Percentiles rank a stretch among this genome's conserved stretches.
Evolutionary conservation across 2,888 invertebrate species (phyloP).

Genomic region (Cantharis rufa): DNA sequence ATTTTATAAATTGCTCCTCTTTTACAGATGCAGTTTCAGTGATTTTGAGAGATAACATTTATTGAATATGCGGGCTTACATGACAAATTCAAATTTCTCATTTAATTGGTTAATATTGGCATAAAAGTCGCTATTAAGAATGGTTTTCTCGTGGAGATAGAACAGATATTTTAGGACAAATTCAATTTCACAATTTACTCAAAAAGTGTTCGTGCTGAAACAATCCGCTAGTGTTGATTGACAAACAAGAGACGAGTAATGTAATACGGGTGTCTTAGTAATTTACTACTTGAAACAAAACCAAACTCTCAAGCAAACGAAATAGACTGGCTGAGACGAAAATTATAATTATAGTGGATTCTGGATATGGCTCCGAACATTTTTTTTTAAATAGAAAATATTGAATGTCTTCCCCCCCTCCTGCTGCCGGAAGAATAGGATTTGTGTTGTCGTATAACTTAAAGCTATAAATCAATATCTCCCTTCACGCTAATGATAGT

Average conservation of each 20-base stretch:
- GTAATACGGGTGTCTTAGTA: neutral
- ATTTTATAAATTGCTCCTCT: neutral
- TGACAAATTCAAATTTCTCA: neutral
- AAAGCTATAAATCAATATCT: neutral
- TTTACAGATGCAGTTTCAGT: neutral
- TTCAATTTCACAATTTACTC: neutral
- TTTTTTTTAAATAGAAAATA: neutral
- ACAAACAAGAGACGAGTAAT: neutral
- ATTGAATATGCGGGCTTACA: neutral
- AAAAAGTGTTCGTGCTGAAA: neutral
- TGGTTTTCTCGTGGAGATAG: neutral
- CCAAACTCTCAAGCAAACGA: neutral
- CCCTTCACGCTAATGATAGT: neutral
- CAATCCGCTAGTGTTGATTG: neutral
- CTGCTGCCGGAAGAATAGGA: too few relatives aligned
- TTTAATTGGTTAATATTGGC: neutral
- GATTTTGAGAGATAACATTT: neutral
- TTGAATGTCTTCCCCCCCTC: neutral
- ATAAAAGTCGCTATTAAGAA: neutral
- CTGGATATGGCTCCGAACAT: neutral
- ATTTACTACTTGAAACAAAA: neutral
- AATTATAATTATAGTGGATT: neutral
- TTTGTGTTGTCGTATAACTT: neutral
- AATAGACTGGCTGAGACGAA: neutral
- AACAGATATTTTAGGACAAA: neutral